A percentile compares a stretch with the other conserved stretches of the same genome.
These are phyloP conservation scores for Syrrhaptes paradoxus DNA, from an alignment of 2,113 vertebrate species.

Conservation along the genomic window DNA sequence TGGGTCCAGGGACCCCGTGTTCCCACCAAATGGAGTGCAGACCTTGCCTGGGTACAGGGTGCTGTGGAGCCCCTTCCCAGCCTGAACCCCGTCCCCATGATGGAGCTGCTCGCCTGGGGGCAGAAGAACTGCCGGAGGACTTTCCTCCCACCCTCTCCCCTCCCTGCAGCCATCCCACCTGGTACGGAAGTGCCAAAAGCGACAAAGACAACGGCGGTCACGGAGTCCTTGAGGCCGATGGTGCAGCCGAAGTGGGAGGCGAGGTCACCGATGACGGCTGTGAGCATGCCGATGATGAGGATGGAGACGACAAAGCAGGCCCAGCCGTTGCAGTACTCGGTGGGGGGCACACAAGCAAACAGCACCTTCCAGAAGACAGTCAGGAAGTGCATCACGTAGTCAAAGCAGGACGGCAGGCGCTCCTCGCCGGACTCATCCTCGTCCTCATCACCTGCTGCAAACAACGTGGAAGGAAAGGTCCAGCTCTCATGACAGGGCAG, in stretches of 20 bases:
- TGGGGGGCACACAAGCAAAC: slow-evolving; percentile 96
- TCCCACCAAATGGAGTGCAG: neutral
- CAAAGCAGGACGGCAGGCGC: slow-evolving; percentile 94
- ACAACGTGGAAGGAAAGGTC: neutral
- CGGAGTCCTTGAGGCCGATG: slow-evolving; percentile 97
- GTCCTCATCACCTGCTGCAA: slow-evolving; percentile 86
- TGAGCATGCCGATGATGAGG: slow-evolving; percentile 93
- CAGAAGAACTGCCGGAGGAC: neutral
- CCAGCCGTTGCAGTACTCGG: slow-evolving; percentile 95
- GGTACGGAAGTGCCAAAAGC: slow-evolving; percentile 96
- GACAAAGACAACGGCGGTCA: slow-evolving; percentile 95
- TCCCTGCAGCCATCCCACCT: slow-evolving; percentile 66
- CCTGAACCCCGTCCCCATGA: neutral
- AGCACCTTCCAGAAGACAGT: slow-evolving; percentile 99
- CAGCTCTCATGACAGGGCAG: neutral
- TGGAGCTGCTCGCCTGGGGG: neutral
- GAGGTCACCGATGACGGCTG: slow-evolving; percentile 92
- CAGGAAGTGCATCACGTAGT: slow-evolving; percentile 99
- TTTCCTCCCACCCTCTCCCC: neutral
- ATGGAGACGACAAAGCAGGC: slow-evolving; percentile 94
- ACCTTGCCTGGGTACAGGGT: neutral
- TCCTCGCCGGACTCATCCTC: slow-evolving; percentile 96
- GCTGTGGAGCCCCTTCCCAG: neutral
- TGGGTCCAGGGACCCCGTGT: neutral
- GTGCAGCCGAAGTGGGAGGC: slow-evolving; percentile 98